These are phyloP conservation scores for Stenoptilia bipunctidactyla DNA, from an alignment of 2,888 invertebrate species.

Conservation along the genomic window DNA sequence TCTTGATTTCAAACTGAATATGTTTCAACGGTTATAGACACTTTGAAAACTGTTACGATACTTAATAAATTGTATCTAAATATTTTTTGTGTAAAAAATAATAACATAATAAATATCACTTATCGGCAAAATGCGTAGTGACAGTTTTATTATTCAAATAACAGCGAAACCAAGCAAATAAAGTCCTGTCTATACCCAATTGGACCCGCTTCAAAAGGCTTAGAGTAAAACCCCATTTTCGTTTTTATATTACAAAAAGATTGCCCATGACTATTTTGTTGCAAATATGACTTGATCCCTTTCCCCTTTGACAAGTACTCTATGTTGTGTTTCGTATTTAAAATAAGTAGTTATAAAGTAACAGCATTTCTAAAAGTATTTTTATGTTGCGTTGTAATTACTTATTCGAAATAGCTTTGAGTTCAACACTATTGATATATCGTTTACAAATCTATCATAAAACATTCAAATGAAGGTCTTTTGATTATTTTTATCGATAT, in stretches of 20 bases:
- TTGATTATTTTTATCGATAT: conserved; percentile 21
- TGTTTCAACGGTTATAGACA: too few relatives aligned
- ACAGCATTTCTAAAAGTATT: too few relatives aligned
- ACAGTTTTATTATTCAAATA: conserved; percentile 64
- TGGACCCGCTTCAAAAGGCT: conserved; percentile 67
- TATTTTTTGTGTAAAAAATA: conserved; percentile 28
- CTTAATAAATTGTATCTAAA: too few relatives aligned
- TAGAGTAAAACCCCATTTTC: conserved; percentile 61
- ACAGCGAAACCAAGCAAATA: conserved; percentile 57
- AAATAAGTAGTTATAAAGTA: too few relatives aligned
- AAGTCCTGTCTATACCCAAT: conserved; percentile 60
- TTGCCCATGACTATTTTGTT: conserved; percentile 58
- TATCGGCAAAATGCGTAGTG: conserved; percentile 39
- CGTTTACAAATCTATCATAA: conserved; percentile 2
- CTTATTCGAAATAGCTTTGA: too few relatives aligned
- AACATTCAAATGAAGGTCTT: conserved; percentile 15
- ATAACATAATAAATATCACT: conserved; percentile 46
- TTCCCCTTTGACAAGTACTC: conserved; percentile 12
- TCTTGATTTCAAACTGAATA: too few relatives aligned
- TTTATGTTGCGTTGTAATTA: too few relatives aligned
- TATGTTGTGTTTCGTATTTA: too few relatives aligned
- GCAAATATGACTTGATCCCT: conserved; percentile 56
- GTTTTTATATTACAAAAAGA: conserved; percentile 60
- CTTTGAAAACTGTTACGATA: too few relatives aligned
- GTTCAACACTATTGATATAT: conserved; percentile 11